These are phyloP conservation scores for Fragum fragum DNA, from an alignment of 2,888 invertebrate genomes.

Conservation along the genomic window DNA sequence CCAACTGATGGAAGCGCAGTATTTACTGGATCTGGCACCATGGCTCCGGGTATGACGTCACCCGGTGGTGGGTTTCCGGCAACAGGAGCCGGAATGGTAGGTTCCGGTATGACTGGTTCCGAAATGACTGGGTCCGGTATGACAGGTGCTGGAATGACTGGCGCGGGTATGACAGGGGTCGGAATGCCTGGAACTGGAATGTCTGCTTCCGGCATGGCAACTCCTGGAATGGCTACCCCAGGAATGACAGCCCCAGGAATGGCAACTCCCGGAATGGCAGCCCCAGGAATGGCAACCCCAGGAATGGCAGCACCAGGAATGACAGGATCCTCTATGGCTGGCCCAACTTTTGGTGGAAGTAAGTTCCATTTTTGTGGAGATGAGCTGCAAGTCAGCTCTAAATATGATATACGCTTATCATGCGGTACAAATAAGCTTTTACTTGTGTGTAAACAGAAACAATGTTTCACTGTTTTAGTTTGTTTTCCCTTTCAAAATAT, in stretches of 20 bases:
- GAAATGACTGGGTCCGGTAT: neutral
- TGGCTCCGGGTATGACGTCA: neutral
- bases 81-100: neutral
- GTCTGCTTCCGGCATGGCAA: too few relatives aligned
- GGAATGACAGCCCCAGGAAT: slow-evolving; percentile 1
- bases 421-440: too few relatives aligned
- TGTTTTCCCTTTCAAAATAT: too few relatives aligned
- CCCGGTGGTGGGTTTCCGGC: neutral
- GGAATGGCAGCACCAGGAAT: too few relatives aligned
- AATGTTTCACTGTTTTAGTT: too few relatives aligned
- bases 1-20: neutral
- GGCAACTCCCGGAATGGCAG: neutral
- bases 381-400: too few relatives aligned
- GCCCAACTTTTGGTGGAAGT: neutral
- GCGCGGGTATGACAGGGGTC: neutral
- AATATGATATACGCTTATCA: too few relatives aligned
- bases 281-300: too few relatives aligned
- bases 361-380: neutral
- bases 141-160: slow-evolving; percentile 2
- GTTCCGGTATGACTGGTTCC: neutral
- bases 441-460: too few relatives aligned
- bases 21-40: neutral
- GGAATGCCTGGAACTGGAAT: too few relatives aligned
- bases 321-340: neutral
- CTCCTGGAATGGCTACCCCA: neutral